Base-by-base conservation (phyloP, 1,140 invertebrate species). In the Sinella curviseta region DNA sequence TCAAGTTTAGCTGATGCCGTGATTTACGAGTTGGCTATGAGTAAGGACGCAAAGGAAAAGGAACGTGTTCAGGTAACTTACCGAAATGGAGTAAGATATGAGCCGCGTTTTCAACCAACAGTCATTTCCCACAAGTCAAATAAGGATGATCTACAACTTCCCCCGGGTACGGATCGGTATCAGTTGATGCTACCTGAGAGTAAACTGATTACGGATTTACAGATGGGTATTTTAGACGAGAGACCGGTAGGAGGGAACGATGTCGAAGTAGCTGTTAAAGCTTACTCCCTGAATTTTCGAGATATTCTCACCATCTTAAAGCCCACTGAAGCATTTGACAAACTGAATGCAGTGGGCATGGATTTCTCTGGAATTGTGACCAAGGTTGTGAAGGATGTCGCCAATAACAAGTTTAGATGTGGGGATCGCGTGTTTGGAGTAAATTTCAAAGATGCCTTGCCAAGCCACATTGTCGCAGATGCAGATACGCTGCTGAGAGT, bases 361-460 rank as follows among this genome's bases (percentile, higher is more conserved):
- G 78, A 79, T 57, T 36, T 75, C 8, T 75, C 78, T n/a, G 78
- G 78, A 17, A 34, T 34, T 12, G 78, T 79, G 4, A 76, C 14
- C 17, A 17, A 30, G 26, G 70, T 74, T 12, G 70, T 12, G 24
- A 16, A 17, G 24, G 24, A 31, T 2, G 70, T 74, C 3, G 16
- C 4, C 2, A 12, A 14, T 4, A 24, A n/a, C n/a, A n/a, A n/a
- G n/a, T n/a, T n/a, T n/a, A n/a, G n/a, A n/a, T n/a, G n/a, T n/a
- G n/a, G n/a, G n/a, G n/a, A n/a, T n/a, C n/a, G n/a, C n/a, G n/a
- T n/a, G n/a, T n/a, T 74, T 36, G 70, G 70, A 74, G 70, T 4
- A 2, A 74, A 24, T 4, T 12, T 74, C 16, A 17, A 28, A 54
- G 33, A 16, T 74, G 70, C 34, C 26, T 14, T 3, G 0, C 12